Base-by-base conservation (phyloP, 2,797 vertebrate genomes). In the Hydrolagus colliei region DNA sequence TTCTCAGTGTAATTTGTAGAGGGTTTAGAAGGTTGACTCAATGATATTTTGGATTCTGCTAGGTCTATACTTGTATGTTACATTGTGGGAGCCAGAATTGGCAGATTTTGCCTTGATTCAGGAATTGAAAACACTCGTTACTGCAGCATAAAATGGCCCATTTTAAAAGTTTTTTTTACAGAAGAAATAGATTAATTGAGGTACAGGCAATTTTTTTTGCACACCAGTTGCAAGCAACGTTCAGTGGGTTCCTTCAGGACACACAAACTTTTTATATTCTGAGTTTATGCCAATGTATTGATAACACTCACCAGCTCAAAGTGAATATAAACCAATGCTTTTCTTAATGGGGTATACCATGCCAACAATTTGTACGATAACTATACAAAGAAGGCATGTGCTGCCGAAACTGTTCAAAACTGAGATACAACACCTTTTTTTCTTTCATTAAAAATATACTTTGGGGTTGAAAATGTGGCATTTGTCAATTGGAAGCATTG, bases 171-270 rank as follows among this genome's bases (percentile, higher is more conserved):
- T 68, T 27, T 32, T 18, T 68, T 82, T 18, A 82, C 9, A 35
- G 63, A 82, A 82, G 79, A 82, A 67, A 32, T 67, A 67, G 79
- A 18, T 63, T 82, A 65, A 82, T 35, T 68, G 27, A 82, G 65
- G 35, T 35, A 32, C 10, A 18, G 18, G 63, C 27, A 41, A 18
- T 68, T 0, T 1, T 27, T 27, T 82, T 32, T 18, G 32, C 41
- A 82, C 63, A 82, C 41, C 79, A 67, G 22, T 82, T 82, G 67
- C 79, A 82, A 68, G 63, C 27, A 35, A 32, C 65, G 68, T 82
- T 41, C 67, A 82, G 41, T 9, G 68, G 8, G 27, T 41, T 65
- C 41, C 65, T 22, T 76, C 11, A 82, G 79, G 27, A 65, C 78
- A 32, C 68, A 20, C 65, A 67, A 67, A 16, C 67, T 63, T 80